These are phyloP conservation scores for Megalops atlanticus DNA, from an alignment of 2,113 vertebrate species.

Conservation along the genomic window DNA sequence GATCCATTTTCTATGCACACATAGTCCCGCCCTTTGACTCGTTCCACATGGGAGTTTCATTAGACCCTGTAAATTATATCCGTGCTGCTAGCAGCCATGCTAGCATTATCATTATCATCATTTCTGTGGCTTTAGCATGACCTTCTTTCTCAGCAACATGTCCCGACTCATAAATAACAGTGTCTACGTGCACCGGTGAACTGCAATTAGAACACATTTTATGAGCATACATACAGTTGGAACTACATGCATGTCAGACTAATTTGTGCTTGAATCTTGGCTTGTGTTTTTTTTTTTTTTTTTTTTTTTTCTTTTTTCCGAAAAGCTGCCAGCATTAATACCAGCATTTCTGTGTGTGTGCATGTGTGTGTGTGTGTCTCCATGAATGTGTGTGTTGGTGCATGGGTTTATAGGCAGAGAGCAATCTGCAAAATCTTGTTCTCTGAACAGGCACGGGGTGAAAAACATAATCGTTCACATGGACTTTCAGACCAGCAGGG, in stretches of 20 bases:
- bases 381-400: background rate
- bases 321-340: no score
- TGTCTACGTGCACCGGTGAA: background rate
- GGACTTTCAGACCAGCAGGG: constrained; percentile 30
- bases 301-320: no score
- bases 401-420: background rate
- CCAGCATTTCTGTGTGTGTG: no score
- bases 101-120: background rate
- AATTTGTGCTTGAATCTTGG: background rate
- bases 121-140: background rate
- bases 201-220: background rate
- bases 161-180: background rate
- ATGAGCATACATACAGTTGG: no score
- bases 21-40: background rate
- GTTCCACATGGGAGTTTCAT: background rate
- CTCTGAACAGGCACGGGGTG: constrained; percentile 6
- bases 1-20: background rate
- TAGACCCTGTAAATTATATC: background rate
- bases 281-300: background rate
- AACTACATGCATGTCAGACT: background rate
- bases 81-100: background rate
- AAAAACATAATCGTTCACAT: constrained; percentile 17
- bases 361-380: background rate
- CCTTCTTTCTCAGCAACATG: background rate
- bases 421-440: background rate